Base-by-base conservation (phyloP, 2,888 invertebrate species). In the Nudaria mundana region DNA sequence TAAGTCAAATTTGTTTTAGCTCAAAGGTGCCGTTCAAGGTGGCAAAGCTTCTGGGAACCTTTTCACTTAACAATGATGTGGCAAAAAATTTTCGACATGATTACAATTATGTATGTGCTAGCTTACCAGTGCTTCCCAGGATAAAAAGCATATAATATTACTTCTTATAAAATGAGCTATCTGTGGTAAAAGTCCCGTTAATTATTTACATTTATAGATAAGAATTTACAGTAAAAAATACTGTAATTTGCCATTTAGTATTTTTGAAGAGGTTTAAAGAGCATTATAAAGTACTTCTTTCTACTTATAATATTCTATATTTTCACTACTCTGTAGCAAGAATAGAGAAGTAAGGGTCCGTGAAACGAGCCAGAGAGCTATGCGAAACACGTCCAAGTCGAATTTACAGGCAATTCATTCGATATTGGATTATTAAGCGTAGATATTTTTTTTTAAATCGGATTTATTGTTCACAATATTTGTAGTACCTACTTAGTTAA, bases 331-430 rank as follows among this genome's bases (percentile, higher is more conserved):
- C 41, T 50, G 29, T 33, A 28, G 5, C 7, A 16, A 16, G 16
- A 54, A 42, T 18, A 40, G 38, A 38, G 42, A 35, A 22, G 33
- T 20, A 24, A 29, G 29, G 23, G 29, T 28, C 32, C 43, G 18
- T 33, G 24, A 25, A 36, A 34, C 22, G 29, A 37, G 18, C 28
- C 10, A 13, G n/a, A 15, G 20, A 30, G 37, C 30, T 37, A 70
- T 70, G 76, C 85, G 49, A 62, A 76, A 44, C 86, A 86, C 86
- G 86, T 81, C 46, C 66, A 41, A 65, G 54, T 65, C 78, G 77
- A 86, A 86, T 86, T 86, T 86, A 77, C 82, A 81, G 79, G 66
- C 85, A 75, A 84, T 86, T 86, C 86, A 85, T 84, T 81, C 76
- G 76, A 80, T 81, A 84, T 85, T 78, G 81, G 85, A 86, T 86